Base-by-base conservation (phyloP, 2,888 invertebrate genomes). In the Timema podura region DNA sequence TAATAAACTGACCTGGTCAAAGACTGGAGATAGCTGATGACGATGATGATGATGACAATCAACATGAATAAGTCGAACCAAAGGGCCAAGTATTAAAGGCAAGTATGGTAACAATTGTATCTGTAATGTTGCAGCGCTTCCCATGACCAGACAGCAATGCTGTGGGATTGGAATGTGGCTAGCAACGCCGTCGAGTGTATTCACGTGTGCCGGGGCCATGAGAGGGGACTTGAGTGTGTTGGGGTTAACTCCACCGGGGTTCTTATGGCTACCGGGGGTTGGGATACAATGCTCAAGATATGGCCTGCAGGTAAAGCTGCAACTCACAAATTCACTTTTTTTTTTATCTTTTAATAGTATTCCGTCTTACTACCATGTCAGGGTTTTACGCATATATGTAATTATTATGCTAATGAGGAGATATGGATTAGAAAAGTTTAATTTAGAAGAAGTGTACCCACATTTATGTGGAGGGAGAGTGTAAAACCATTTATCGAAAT, bases 261-360 rank as follows among this genome's bases (percentile, higher is more conserved):
- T 30, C 83, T 86, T 76, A 82, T 92, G 76, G 94, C 92, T 7
- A 95, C 95, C 7, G 97, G 96, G 47, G 91, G 94, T 64, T 97
- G 95, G 95, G 97, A 98, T 79, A 92, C 89, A 57, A 90, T 92
- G 84, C 82, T 98, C 8, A 96, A 96, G 81, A 86, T 98, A 74
- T 98, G 97, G 97, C 93, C 93, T 68, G 85, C 91, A 16, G 87
- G 89, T 89, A 80, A 82, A 83, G 80, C 61, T 65, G 68, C 15
- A 54, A 13, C 44, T 68, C 67, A 51, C 48, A 16, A 47, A 70
- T 61, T n/a, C 47, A 69, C 65, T 71, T 75, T 70, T 47, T 47
- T 30, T 30, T 30, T 30, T 30, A 30, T 30, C 30, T 30, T 30
- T 13, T 68, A 67, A 64, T 30, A 71, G 45, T 57, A 59, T 15